These are phyloP conservation scores for Drosophila mercatorum DNA, from an alignment of 2,888 invertebrate species.

Conservation along the genomic window DNA sequence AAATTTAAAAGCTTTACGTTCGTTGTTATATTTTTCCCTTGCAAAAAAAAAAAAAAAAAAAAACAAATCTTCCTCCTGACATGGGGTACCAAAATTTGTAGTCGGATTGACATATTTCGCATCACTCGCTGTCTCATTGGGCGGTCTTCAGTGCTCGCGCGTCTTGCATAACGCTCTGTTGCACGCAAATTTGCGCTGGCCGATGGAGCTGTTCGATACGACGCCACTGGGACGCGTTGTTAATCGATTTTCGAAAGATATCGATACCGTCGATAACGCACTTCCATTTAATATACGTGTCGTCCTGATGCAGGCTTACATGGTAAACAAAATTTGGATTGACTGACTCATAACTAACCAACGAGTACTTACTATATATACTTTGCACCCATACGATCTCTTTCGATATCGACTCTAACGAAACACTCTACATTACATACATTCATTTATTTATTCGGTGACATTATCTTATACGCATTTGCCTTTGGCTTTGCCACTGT, in stretches of 20 bases:
- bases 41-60: background rate
- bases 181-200: slow-evolving; percentile 87
- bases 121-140: slow-evolving; percentile 84
- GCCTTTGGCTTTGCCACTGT: background rate
- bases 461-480: background rate
- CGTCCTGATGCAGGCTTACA: slow-evolving; percentile 83
- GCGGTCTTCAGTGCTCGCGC: slow-evolving; percentile 86
- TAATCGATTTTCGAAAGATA: slow-evolving; percentile 88
- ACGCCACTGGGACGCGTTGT: slow-evolving; percentile 91
- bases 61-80: background rate
- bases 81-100: slow-evolving; percentile 31
- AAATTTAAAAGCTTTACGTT: slow-evolving; percentile 21
- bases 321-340: slow-evolving; percentile 82
- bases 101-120: slow-evolving; percentile 82
- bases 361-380: background rate
- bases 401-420: background rate
- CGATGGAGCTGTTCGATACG: slow-evolving; percentile 91
- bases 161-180: slow-evolving; percentile 87
- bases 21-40: background rate
- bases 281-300: slow-evolving; percentile 85
- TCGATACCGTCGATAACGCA: slow-evolving; percentile 87
- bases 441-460: background rate
- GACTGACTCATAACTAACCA: slow-evolving; percentile 13
- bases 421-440: background rate
- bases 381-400: background rate